Evolutionary conservation across 2,797 vertebrate species (phyloP).

Genomic region (Paguma larvata): DNA sequence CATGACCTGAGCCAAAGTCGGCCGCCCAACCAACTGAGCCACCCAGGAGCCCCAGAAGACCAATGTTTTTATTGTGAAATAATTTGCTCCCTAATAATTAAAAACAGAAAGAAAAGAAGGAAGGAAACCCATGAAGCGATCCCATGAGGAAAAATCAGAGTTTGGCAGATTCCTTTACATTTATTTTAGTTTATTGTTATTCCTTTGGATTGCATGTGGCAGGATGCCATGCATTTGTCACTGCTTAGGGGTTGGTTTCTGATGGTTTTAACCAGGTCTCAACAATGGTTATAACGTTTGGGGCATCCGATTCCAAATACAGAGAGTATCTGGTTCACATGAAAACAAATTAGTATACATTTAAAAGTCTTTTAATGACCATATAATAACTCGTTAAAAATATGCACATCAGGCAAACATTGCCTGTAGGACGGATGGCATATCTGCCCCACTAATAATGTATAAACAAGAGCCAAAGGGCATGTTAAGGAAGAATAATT

Average conservation of each 20-base stretch:
- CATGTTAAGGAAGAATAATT: neutral
- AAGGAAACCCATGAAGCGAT: neutral
- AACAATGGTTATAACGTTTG: neutral
- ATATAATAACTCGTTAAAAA: neutral
- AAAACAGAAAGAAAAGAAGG: neutral
- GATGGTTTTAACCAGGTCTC: neutral
- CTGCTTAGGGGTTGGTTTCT: neutral
- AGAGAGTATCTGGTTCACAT: neutral
- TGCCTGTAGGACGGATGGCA: neutral
- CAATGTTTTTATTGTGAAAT: conserved; percentile 15
- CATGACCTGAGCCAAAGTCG: no score
- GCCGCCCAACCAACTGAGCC: no score
- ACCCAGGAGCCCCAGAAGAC: no score
- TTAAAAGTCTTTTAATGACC: neutral
- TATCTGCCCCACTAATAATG: neutral
- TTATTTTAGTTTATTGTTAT: neutral
- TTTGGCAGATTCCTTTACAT: neutral
- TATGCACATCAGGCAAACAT: neutral
- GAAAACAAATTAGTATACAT: neutral
- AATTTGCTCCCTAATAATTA: neutral
- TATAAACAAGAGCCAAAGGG: neutral
- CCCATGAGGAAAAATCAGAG: neutral
- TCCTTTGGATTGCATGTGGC: neutral
- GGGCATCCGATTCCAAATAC: neutral
- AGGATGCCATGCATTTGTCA: neutral